Evolutionary conservation across 2,113 vertebrate species (phyloP).

Genomic region (Rhinolophus sinicus): DNA sequence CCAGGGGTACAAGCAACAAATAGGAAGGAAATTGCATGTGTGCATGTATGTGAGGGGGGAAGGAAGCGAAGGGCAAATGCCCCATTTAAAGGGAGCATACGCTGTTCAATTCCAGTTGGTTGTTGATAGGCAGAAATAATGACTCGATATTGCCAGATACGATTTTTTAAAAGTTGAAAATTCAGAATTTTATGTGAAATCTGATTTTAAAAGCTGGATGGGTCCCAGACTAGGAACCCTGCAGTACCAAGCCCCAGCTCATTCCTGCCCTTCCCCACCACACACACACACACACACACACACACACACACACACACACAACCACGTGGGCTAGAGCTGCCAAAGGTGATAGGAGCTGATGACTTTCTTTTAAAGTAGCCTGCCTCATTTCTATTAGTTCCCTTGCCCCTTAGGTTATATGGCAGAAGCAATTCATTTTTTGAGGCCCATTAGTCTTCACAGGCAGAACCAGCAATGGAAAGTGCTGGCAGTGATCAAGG

Average conservation of each 20-base stretch:
- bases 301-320: no score
- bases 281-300: not conserved
- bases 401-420: not conserved
- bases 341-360: not conserved
- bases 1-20: not conserved
- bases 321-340: not conserved
- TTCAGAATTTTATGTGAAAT: not conserved
- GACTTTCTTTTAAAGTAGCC: not conserved
- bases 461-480: not conserved
- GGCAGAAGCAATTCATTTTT: not conserved
- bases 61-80: not conserved
- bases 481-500: not conserved
- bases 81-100: not conserved
- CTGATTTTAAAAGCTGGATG: not conserved
- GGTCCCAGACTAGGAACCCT: not conserved
- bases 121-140: not conserved
- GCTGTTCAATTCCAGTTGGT: not conserved
- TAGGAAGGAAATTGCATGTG: not conserved
- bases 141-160: not conserved
- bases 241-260: not conserved
- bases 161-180: not conserved
- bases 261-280: not conserved
- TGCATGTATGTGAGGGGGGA: not conserved
- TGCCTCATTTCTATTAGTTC: not conserved
- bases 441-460: not conserved